These are phyloP conservation scores for Trichonephila clavipes DNA, from an alignment of 1,140 invertebrate genomes.

Conservation along the genomic window DNA sequence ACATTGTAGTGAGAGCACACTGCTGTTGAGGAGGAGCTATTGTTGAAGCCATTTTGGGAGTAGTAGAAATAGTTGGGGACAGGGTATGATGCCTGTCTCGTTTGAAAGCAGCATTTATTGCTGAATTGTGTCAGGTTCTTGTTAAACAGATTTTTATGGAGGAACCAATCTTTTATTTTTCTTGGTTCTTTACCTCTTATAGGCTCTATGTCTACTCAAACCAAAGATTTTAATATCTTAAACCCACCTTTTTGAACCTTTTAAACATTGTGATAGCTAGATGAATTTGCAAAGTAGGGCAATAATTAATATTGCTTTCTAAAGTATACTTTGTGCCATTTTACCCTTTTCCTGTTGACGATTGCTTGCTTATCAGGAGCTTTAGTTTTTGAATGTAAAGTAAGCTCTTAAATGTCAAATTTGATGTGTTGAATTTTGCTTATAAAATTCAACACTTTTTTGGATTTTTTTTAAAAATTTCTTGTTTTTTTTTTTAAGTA, in stretches of 20 bases:
- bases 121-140: conserved; percentile 64
- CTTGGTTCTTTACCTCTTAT: conserved; percentile 52
- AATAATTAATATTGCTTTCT: conserved; percentile 51
- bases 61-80: conserved; percentile 70
- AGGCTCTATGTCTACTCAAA: conserved; percentile 58
- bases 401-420: conserved; percentile 55
- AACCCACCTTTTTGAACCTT: conserved; percentile 69
- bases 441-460: conserved; percentile 17
- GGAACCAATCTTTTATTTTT: conserved; percentile 52
- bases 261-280: conserved; percentile 74
- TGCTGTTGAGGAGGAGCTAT: conserved; percentile 69
- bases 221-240: conserved; percentile 73
- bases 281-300: conserved; percentile 49
- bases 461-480: background rate
- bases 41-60: conserved; percentile 75
- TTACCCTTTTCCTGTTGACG: conserved; percentile 21
- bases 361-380: conserved; percentile 4
- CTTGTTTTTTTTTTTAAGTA: background rate
- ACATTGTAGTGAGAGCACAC: conserved; percentile 76
- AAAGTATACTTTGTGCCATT: conserved; percentile 54
- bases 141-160: conserved; percentile 69
- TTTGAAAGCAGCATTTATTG: conserved; percentile 66
- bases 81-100: conserved; percentile 70
- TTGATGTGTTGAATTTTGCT: conserved; percentile 54
- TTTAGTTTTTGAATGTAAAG: conserved; percentile 67